phyloP scores from a whole-genome alignment of 2,113 vertebrate genomes.

The Halichoerus grypus region DNA sequence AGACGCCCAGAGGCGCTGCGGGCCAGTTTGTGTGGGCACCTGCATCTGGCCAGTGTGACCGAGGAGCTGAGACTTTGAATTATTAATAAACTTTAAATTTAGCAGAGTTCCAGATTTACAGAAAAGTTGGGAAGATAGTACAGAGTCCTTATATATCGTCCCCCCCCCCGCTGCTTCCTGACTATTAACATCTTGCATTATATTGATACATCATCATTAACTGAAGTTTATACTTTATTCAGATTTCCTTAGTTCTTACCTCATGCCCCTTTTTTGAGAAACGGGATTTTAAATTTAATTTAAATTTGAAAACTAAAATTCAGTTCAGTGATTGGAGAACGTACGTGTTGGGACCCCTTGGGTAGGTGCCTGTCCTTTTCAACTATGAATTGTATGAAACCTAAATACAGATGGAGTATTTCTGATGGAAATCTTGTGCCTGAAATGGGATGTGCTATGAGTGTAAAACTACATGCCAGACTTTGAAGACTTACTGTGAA shows the following conservation, averaged over 20 bases:
- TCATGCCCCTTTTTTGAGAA: background rate
- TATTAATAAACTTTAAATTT: background rate
- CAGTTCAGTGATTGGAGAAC: background rate
- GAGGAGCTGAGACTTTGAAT: background rate
- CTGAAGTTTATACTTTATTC: background rate
- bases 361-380: background rate
- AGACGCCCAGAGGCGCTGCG: too few species aligned
- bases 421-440: background rate
- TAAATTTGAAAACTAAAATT: background rate
- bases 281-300: background rate
- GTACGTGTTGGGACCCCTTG: background rate
- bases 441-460: background rate
- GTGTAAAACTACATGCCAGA: too few species aligned
- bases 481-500: background rate
- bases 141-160: too few species aligned
- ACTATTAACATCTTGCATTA: too few species aligned
- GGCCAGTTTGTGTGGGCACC: background rate
- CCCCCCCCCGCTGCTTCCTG: background rate
- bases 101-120: background rate
- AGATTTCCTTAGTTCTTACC: background rate
- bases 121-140: background rate
- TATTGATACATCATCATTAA: background rate
- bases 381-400: background rate
- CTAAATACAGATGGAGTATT: background rate
- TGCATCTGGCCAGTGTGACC: background rate